Evolutionary conservation across 2,113 vertebrate genomes (phyloP), one percentile per base, ranked within the genome.

Genomic region (Gila orcuttii): DNA sequence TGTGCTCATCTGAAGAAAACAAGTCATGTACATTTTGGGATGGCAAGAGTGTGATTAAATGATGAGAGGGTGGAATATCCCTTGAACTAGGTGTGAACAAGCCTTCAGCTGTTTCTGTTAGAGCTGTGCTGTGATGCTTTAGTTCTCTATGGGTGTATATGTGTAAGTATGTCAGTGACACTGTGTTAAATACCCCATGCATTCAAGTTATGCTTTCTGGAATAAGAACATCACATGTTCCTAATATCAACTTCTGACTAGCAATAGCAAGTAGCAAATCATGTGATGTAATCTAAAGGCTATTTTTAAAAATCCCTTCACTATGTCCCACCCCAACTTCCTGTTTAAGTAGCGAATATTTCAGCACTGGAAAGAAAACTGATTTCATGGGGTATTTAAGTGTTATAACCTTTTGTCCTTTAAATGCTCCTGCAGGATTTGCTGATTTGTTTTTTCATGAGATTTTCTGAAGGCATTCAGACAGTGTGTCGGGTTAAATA

Each of bases 391-490:
- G 62, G 69, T 71, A 28, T 87, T 69, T 68, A 42, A 69, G 39
- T 73, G 50, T 86, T 85, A 39, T 59, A 45, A 60, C 78, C 45
- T 59, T 82, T 47, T 25, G 62, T 84, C 21, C 25, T 2, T 68
- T 83, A 17, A 73, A 59, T 64, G 75, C 78, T 47, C 33, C 36
- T n/a, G 25, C 42, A 76, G 78, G 79, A 39, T 25, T 59, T 39
- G 45, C 55, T 82, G 71, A 77, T 83, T 50, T 79, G n/a, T 87
- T 57, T 78, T 52, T 45, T 87, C 64, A 71, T 86, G 79, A 73
- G 74, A 42, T 82, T 84, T 45, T 59, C 84, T 73, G 62, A 85
- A 88, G 52, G 42, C 55, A 59, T 62, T 82, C n/a, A 64, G 68
- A 6, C 55, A 33, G 33, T 89, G 82, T 77, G 83, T 85, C 25